Percentiles rank a stretch among this genome's conserved stretches.
Evolutionary conservation across 2,113 vertebrate genomes (phyloP).

Genomic region (Apus apus): DNA sequence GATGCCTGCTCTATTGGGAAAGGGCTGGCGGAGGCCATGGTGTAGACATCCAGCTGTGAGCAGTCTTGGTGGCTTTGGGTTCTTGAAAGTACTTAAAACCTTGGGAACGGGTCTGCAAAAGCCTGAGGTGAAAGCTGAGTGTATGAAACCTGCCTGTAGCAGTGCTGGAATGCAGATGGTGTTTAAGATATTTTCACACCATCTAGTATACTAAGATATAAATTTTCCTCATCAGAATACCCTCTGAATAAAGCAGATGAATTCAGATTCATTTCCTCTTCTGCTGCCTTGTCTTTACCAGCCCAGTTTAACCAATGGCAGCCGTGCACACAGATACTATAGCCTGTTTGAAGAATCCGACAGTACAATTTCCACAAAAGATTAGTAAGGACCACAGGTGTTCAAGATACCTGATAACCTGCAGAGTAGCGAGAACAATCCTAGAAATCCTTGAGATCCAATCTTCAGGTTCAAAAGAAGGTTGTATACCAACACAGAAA

Average conservation of each 20-base stretch:
- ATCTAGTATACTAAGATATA: neutral
- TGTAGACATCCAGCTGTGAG: neutral
- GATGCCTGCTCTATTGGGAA: neutral
- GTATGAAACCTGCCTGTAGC: neutral
- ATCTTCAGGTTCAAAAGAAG: neutral
- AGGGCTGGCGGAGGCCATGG: neutral
- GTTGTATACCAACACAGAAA: neutral
- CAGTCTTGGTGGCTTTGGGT: neutral
- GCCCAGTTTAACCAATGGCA: neutral
- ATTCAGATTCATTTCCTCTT: conserved; percentile 10
- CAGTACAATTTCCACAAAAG: neutral
- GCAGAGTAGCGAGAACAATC: neutral
- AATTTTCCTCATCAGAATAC: neutral
- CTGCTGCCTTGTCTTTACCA: neutral
- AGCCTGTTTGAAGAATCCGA: neutral
- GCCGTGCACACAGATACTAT: neutral
- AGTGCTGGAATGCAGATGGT: neutral
- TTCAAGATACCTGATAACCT: conserved; percentile 41
- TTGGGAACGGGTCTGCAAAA: neutral
- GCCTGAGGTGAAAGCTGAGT: neutral
- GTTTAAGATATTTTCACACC: neutral
- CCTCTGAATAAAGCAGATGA: neutral
- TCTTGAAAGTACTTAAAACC: neutral
- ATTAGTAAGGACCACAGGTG: neutral
- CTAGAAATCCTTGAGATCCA: conserved; percentile 18